A percentile compares a stretch with the other conserved stretches of the same genome.
Evolutionary conservation across 2,113 vertebrate genomes (phyloP).

Genomic region (Pelecanus crispus): DNA sequence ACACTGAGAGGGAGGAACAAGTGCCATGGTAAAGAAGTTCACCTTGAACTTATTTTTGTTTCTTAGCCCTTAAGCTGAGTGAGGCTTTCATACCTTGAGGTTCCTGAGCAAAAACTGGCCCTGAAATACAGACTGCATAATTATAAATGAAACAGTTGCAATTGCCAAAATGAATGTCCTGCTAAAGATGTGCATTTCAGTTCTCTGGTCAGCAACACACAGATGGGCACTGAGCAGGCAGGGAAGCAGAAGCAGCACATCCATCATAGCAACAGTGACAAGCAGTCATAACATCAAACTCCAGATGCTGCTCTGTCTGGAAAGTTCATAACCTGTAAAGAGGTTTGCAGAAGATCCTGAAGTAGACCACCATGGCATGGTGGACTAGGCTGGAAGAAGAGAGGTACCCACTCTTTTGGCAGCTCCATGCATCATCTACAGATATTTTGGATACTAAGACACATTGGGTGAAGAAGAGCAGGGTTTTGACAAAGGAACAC

Average conservation of each 20-base stretch:
- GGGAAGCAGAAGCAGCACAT: not conserved
- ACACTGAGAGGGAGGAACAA: not conserved
- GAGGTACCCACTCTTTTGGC: not conserved
- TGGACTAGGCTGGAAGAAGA: not conserved
- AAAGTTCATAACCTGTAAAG: not conserved
- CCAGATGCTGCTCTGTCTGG: not conserved
- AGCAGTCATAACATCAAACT: not conserved
- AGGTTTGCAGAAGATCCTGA: not conserved
- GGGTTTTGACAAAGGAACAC: not conserved
- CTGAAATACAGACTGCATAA: not conserved
- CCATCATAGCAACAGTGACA: fast-evolving
- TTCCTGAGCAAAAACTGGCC: not conserved
- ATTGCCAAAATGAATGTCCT: not conserved
- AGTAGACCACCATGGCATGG: not conserved
- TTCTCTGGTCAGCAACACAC: not conserved
- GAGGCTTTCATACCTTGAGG: not conserved
- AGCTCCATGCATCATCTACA: not conserved
- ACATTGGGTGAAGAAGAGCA: not conserved
- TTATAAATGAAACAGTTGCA: not conserved
- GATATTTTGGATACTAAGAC: not conserved
- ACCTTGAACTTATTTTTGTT: not conserved
- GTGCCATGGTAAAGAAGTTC: not conserved
- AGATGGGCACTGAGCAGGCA: not conserved
- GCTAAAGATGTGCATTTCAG: not conserved
- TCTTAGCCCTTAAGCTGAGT: not conserved